Evolutionary conservation across 2,888 invertebrate species (phyloP), one percentile per base, ranked within the genome.

Genomic region (Stenoptilia bipunctidactyla): DNA sequence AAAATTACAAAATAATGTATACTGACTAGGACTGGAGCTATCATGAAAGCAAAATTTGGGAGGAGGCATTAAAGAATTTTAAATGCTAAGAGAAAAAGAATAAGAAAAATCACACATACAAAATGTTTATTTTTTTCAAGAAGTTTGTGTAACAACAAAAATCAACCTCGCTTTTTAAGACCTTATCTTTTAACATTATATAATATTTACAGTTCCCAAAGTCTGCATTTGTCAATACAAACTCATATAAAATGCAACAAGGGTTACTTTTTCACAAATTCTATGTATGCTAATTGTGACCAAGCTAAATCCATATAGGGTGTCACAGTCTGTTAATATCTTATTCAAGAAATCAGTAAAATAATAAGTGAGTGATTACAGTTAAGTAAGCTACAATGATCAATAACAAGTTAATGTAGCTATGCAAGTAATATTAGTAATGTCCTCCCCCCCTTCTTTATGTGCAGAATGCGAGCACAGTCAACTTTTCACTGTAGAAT

Each of bases 131-230:
- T 82, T 76, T 80, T 79, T 80, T 79, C 72, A 74, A 70, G 74
- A 76, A 79, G 74, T 82, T 79, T 73, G 80, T 79, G 80, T 83
- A 83, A 80, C 82, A 83, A 83, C 83, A 83, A 83, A 77, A 83
- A 82, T 80, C 80, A 82, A 82, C 80, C 80, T 80, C 74, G 79
- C 79, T 77, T 70, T 68, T 70, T 68, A 75, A 70, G 72, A 75
- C 77, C 80, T 82, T 80, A 79, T 67, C 63, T 71, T 82, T 80
- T 72, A 77, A 75, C 77, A 74, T 76, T 75, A 73, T 69, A 77
- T 76, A 77, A 82, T 82, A 82, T 82, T 80, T 82, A 82, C 82
- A 83, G 76, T 79, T 74, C 14, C 64, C 70, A 64, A 68, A 75
- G 77, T 80, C 65, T 76, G 82, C 71, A 79, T 77, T 72, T 64